Evolutionary conservation across 2,797 vertebrate species (phyloP), one percentile per base, ranked within the genome.

Genomic region (Pteropus rufus): DNA sequence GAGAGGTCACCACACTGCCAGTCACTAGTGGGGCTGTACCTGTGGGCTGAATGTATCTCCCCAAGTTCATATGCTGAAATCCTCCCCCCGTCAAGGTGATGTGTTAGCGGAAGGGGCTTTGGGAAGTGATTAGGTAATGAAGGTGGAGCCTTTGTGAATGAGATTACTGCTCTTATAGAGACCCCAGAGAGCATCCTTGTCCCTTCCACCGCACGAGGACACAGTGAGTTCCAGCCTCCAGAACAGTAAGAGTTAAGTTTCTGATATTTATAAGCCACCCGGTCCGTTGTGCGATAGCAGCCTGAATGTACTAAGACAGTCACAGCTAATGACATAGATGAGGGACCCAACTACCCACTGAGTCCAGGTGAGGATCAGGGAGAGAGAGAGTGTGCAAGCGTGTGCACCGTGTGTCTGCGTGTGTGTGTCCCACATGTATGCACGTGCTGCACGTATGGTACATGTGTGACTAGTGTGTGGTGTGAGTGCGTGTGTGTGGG

Each of bases 211-310:
- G 21, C 3, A 36, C 24, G 65, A 70, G 65, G 49, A 70, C n/a
- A 41, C 34, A 44, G 34, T 8, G 18, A 7, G n/a, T 44, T 14
- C 31, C 39, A 49, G 56, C 16, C 65, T 11, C 15, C n/a, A 76
- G 56, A 18, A 62, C 41, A 29, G 44, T 36, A 56, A 44, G 44
- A 62, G n/a, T 4, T 2, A 62, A 36, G 41, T 49, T 56, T 36
- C 56, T 60, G 41, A 29, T 16, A n/a, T 49, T 49, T 46, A 26
- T 36, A 18, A 75, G 56, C 26, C 15, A 2, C 62, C 23, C 7
- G 1, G 15, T 24, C 62, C 1, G 2, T 26, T n/a, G 81, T 10
- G 6, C 21, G 14, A n/a, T 0, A 44, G 29, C 31, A 21, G 36
- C 3, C 41, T 36, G 56, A 75, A 14, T 7, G n/a, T 10, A 12